Evolutionary conservation across 2,113 vertebrate species (phyloP), one percentile per base, ranked within the genome.

Genomic region (Podarcis cretensis): DNA sequence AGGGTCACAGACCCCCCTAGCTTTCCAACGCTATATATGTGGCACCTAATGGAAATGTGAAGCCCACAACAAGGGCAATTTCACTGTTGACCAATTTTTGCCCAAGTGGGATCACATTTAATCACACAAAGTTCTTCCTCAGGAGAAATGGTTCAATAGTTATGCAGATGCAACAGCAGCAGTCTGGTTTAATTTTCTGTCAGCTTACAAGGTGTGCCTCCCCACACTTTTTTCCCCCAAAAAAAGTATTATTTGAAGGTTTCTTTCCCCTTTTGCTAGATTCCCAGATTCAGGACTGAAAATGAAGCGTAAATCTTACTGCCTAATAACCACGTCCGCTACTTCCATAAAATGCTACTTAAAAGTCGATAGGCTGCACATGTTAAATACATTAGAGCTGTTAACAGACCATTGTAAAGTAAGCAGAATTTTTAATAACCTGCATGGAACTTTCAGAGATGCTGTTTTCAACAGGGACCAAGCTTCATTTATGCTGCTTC

Each of bases 271-370:
- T 86, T 90, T 89, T 66, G 77, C 93, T 93, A 93, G 93, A 89
- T 94, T 95, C 95, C 95, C 95, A 96, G 94, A 95, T 93, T 96
- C 90, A 89, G 91, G 95, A 95, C 95, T 94, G 96, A 97, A 97
- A 97, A 97, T 96, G 97, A 97, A 97, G 97, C 96, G 96, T 97
- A 97, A 97, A 97, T 97, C 97, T 97, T 97, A 97, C 95, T 91
- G 96, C 96, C 97, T 97, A 97, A 97, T 97, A 97, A 97, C 97
- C 96, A 86, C 95, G 95, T 96, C 97, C 97, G 95, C 96, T 97
- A 96, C 96, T 96, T 97, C 97, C 97, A 97, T 97, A 97, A 97
- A 97, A 97, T 89, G 93, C 97, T 97, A 96, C 96, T 97, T 97
- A 97, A 97, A 97, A 97, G 97, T 97, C 97, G 97, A 97, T 97